Evolutionary conservation across 2,113 vertebrate genomes (phyloP).

Genomic region (Merops nubicus): DNA sequence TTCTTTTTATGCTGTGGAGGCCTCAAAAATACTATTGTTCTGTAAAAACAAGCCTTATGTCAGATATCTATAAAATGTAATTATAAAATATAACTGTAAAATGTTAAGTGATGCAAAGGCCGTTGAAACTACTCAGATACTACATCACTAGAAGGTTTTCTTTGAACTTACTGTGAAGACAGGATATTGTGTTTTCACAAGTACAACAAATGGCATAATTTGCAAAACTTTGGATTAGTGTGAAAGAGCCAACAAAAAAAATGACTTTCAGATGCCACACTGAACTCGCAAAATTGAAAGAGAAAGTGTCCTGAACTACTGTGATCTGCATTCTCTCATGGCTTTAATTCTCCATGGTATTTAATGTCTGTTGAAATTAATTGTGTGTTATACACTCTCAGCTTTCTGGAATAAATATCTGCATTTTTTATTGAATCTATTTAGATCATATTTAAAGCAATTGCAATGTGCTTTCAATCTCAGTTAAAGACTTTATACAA

Average conservation of each 20-base stretch:
- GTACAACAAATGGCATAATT: not conserved
- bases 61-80: not conserved
- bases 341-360: not conserved
- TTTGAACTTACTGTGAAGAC: not conserved
- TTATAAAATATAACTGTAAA: too few relatives aligned
- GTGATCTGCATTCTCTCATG: not conserved
- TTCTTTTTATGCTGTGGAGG: not conserved
- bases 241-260: not conserved
- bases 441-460: not conserved
- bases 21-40: not conserved
- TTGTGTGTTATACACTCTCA: not conserved
- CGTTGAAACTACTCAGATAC: not conserved
- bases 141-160: not conserved
- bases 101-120: not conserved
- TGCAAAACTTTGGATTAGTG: not conserved
- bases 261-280: slow-evolving; percentile 15
- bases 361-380: slow-evolving; percentile 18
- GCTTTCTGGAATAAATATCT: not conserved
- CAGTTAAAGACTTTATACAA: not conserved
- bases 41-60: not conserved
- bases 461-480: slow-evolving; percentile 45
- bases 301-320: not conserved
- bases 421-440: not conserved
- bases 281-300: not conserved
- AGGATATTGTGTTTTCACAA: not conserved